These are phyloP conservation scores for Trichoplax adhaerens DNA, from an alignment of 37 sponge, comb jelly and placozoan genomes.

Conservation along the genomic window DNA sequence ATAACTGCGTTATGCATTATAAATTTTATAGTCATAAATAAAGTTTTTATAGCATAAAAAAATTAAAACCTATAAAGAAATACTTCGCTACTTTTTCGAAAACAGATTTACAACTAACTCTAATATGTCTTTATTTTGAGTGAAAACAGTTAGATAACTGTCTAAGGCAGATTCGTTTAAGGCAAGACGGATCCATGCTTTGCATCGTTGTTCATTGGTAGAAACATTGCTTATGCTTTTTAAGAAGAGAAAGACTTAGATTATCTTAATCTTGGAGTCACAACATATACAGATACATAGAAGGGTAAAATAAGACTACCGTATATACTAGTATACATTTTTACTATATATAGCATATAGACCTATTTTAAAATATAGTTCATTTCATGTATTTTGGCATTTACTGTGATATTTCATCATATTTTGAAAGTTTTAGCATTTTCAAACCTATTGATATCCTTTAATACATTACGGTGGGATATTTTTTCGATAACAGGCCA, in stretches of 20 bases:
- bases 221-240: constrained; percentile 65
- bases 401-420: too few relatives aligned
- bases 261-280: too few relatives aligned
- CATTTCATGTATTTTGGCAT: neutral
- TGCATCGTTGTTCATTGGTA: constrained; percentile 47
- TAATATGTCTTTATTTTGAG: constrained; percentile 29
- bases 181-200: constrained; percentile 69
- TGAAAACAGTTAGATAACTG: constrained; percentile 74
- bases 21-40: too few relatives aligned
- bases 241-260: neutral
- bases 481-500: constrained; percentile 60
- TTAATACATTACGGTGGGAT: constrained; percentile 59
- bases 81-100: neutral
- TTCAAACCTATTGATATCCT: constrained; percentile 40
- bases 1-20: constrained; percentile 7
- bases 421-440: too few relatives aligned
- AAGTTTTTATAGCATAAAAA: too few relatives aligned
- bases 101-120: constrained; percentile 10
- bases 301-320: too few relatives aligned
- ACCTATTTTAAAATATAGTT: neutral
- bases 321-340: neutral
- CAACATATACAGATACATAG: too few relatives aligned
- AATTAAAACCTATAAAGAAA: too few relatives aligned
- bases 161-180: constrained; percentile 85
- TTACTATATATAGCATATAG: neutral